These are phyloP conservation scores for Maccullochella peelii DNA, from an alignment of 2,113 vertebrate species.

Conservation along the genomic window DNA sequence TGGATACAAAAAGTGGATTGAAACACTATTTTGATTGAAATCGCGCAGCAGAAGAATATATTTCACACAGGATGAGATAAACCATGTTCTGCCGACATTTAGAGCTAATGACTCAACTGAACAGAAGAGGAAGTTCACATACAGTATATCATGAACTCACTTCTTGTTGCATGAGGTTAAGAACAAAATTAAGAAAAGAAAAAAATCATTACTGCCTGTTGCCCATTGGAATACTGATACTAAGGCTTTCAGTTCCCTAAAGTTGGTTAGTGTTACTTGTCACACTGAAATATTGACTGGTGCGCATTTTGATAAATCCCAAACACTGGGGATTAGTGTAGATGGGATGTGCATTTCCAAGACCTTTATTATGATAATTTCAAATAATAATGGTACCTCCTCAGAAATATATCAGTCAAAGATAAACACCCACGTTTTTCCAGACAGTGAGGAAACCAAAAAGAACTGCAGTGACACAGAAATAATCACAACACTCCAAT, in stretches of 20 bases:
- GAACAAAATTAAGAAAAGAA: not conserved
- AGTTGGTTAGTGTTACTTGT: not conserved
- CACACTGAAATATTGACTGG: not conserved
- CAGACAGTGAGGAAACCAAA: not conserved
- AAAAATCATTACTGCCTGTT: not conserved
- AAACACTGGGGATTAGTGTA: not conserved
- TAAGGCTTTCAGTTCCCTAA: not conserved
- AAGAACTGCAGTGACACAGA: not conserved
- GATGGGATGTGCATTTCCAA: not conserved
- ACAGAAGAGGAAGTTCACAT: not conserved
- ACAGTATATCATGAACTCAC: not conserved
- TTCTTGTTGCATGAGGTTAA: not conserved
- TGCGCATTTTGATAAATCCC: not conserved
- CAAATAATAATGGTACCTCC: not conserved
- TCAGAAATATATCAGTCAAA: not conserved
- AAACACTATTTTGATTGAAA: conserved; percentile 3
- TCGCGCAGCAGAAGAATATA: not conserved
- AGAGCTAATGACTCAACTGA: conserved; percentile 1
- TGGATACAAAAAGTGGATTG: not conserved
- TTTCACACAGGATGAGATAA: conserved; percentile 2
- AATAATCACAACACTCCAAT: not conserved
- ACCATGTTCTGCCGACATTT: not conserved
- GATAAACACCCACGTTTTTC: not conserved
- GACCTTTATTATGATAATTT: not conserved
- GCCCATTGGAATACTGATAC: not conserved